These are phyloP conservation scores for Odocoileus virginianus DNA, from an alignment of 2,113 vertebrate species.

Conservation along the genomic window DNA sequence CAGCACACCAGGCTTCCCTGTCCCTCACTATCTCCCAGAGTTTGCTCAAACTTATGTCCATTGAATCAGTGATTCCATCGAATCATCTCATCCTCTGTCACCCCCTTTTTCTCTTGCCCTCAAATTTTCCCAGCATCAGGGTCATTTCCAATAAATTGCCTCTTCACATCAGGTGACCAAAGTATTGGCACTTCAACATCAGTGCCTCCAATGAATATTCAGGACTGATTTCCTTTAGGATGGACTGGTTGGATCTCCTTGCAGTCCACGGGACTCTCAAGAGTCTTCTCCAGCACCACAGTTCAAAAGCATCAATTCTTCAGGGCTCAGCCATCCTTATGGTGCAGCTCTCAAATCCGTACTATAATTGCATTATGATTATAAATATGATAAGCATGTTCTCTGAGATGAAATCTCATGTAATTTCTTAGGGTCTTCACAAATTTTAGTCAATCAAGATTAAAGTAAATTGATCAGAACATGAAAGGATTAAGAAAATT, in stretches of 20 bases:
- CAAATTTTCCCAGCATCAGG: not conserved
- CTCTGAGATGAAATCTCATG: not conserved
- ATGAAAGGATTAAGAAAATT: constrained; percentile 1
- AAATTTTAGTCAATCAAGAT: constrained; percentile 32
- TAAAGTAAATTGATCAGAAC: not conserved
- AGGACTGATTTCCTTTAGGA: not conserved
- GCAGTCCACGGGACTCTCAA: not conserved
- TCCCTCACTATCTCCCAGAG: not conserved
- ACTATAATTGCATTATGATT: not conserved
- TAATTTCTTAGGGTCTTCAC: not conserved
- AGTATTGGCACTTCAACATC: not conserved
- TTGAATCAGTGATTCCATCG: not conserved
- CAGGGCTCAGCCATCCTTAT: not conserved
- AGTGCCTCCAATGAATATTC: not conserved
- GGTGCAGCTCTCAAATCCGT: not conserved
- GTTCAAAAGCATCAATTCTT: not conserved
- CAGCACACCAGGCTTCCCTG: not conserved
- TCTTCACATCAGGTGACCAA: not conserved
- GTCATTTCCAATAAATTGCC: not conserved
- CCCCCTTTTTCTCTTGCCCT: not conserved
- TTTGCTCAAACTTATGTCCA: not conserved
- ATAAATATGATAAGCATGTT: not conserved
- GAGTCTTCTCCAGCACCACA: not conserved
- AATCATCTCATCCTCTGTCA: not conserved
- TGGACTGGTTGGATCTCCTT: not conserved